Conservation (phyloP, 2,888 invertebrate species). For the Dinocampus coccinellae region DNA sequence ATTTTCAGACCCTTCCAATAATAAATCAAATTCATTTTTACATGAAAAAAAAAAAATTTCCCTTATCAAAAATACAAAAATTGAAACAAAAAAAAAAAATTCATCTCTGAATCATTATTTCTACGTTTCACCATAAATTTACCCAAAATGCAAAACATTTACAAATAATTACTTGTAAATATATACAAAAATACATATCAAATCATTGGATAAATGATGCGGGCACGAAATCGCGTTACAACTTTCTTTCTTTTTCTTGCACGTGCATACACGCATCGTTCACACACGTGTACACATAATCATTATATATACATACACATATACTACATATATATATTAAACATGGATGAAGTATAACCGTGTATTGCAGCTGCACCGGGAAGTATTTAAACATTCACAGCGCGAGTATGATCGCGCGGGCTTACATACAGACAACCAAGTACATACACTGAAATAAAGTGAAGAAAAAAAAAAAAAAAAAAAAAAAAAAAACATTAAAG, state of each 20-base stretch:
- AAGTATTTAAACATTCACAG: slow-evolving; percentile 60
- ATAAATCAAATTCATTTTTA: too few species aligned
- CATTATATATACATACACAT: not conserved
- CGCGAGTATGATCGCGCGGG: slow-evolving; percentile 39
- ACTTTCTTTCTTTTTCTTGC: not conserved
- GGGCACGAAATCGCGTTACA: not conserved
- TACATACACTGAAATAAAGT: slow-evolving; percentile 18
- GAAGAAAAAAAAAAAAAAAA: not conserved
- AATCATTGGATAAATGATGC: not conserved
- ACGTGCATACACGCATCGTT: not conserved
- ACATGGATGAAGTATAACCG: not conserved
- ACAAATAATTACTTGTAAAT: not conserved
- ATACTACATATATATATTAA: not conserved
- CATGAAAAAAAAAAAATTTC: too few species aligned
- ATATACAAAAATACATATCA: not conserved
- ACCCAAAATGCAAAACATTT: too few species aligned
- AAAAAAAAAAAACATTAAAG: not conserved
- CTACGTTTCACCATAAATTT: too few species aligned
- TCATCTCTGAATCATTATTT: too few species aligned
- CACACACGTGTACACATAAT: not conserved
- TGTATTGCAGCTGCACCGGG: slow-evolving; percentile 55
- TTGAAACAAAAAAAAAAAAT: too few species aligned
- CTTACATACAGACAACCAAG: not conserved
- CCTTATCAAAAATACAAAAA: too few species aligned
- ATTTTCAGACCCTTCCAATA: too few species aligned